Percentiles rank a stretch among this genome's conserved stretches.
Conservation (phyloP, 2,888 invertebrate genomes). For the Apotomis capreana region DNA sequence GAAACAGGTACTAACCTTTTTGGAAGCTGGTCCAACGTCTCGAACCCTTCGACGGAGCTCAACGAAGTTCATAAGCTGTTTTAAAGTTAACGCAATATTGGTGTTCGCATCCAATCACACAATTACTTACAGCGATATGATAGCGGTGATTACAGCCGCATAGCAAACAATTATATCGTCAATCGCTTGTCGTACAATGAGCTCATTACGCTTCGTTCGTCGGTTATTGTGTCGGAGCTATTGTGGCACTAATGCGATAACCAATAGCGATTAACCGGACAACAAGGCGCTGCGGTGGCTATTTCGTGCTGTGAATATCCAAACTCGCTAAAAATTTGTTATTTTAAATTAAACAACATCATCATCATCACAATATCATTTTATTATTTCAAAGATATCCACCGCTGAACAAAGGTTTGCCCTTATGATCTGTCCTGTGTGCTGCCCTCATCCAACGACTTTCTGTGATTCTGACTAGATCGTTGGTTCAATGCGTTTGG, state of each 20-base stretch:
- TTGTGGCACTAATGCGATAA: conserved; percentile 33
- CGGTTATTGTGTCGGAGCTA: conserved; percentile 25
- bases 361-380: no score
- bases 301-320: not conserved
- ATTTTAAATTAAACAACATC: no score
- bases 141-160: conserved; percentile 27
- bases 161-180: conserved; percentile 34
- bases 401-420: no score
- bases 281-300: conserved; percentile 1
- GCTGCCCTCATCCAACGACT: no score
- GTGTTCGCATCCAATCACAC: conserved; percentile 1
- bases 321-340: no score
- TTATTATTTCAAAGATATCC: no score
- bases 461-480: no score
- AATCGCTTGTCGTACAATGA: conserved; percentile 36
- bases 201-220: conserved; percentile 37
- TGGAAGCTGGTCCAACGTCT: no score
- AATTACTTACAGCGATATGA: conserved; percentile 18
- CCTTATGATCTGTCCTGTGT: no score
- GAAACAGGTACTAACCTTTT: no score
- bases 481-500: no score
- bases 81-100: not conserved
- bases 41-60: no score
- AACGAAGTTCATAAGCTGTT: not conserved
- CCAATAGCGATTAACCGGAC: conserved; percentile 31